Conservation (phyloP, 2,797 vertebrate species). For the Sebastes itinus region DNA sequence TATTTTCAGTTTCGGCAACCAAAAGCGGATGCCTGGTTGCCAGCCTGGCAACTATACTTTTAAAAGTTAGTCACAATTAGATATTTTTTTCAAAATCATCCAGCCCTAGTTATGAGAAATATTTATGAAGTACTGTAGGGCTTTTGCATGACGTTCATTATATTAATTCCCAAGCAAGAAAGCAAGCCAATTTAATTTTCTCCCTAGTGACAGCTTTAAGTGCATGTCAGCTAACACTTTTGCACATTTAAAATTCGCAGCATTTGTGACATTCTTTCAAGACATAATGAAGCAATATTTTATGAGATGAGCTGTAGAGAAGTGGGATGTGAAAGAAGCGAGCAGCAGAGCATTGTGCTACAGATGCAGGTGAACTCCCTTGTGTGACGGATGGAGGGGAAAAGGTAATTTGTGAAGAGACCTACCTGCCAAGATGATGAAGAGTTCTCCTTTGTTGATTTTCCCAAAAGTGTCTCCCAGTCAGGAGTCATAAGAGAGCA, state of each 20-base stretch:
- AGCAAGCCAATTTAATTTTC: conserved; percentile 25
- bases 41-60: too few relatives aligned
- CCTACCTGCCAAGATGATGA: conserved; percentile 92
- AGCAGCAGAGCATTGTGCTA: conserved; percentile 66
- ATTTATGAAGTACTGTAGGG: not conserved
- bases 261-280: conserved; percentile 62
- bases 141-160: conserved; percentile 12
- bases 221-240: conserved; percentile 31
- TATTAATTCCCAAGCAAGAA: conserved; percentile 17
- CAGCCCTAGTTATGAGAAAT: not conserved
- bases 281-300: conserved; percentile 71
- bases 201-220: conserved; percentile 39
- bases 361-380: conserved; percentile 80
- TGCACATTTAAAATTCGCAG: conserved; percentile 49
- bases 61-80: too few relatives aligned
- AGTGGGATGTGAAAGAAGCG: conserved; percentile 73
- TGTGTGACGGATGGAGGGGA: conserved; percentile 86
- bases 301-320: conserved; percentile 67
- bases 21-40: too few relatives aligned
- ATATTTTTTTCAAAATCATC: not conserved
- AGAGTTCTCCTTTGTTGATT: conserved; percentile 87
- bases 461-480: conserved; percentile 80
- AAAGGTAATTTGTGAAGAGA: conserved; percentile 92
- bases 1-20: too few relatives aligned
- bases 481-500: conserved; percentile 85